These are phyloP conservation scores for Riparia riparia DNA, from an alignment of 2,113 vertebrate species.

Conservation along the genomic window DNA sequence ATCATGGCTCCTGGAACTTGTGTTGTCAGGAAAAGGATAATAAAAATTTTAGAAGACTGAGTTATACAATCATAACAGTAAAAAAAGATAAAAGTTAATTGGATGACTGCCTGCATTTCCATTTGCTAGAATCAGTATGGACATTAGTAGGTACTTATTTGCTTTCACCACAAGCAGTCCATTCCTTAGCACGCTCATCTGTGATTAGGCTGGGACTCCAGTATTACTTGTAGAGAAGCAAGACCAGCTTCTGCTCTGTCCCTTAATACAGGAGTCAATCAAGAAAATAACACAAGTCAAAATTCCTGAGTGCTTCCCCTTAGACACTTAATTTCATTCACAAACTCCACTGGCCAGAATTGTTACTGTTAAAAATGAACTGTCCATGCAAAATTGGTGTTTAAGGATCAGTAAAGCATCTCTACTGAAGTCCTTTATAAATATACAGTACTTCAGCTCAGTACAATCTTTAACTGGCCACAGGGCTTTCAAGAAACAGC, in stretches of 20 bases:
- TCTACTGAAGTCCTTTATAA: slow-evolving; percentile 22
- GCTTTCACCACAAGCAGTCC: neutral
- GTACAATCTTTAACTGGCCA: neutral
- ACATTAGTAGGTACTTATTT: neutral
- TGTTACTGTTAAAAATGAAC: neutral
- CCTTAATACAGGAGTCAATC: neutral
- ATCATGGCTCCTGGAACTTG: neutral
- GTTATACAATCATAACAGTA: neutral
- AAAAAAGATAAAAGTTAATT: neutral
- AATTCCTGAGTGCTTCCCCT: slow-evolving; percentile 2
- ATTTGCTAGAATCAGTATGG: neutral
- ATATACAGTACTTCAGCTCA: slow-evolving; percentile 25
- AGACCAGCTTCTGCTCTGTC: neutral
- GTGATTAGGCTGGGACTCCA: neutral
- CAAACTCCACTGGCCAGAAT: neutral
- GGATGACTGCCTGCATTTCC: neutral
- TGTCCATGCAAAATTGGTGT: neutral
- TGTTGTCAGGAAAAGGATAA: neutral
- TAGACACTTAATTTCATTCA: neutral
- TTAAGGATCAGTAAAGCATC: neutral
- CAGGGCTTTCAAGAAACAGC: neutral
- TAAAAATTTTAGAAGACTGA: neutral
- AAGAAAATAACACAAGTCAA: neutral
- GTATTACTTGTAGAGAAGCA: neutral
- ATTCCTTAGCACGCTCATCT: neutral